Evolutionary conservation across 1,140 invertebrate species (phyloP), one percentile per base, ranked within the genome.

Genomic region (Calosoma granatense): DNA sequence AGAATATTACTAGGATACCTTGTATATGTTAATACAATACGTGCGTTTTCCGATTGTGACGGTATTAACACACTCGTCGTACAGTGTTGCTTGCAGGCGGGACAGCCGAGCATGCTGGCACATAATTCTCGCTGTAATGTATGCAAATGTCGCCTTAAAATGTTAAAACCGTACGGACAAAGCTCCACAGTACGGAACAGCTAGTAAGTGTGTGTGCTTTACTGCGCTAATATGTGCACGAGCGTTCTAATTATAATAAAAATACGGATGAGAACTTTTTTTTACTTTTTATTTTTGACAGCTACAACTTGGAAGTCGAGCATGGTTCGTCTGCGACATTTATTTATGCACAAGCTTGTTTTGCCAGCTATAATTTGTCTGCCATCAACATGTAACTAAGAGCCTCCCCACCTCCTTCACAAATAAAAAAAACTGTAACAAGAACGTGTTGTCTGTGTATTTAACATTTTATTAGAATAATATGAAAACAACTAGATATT

Each of bases 61-160:
- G 41, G 41, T 17, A 47, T 47, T 47, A 47, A 17, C 41, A 6
- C 41, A 47, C 15, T 47, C 15, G 41, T 47, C 41, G 41, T 36
- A 36, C 26, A 36, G n/a, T 17, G 41, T 47, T 47, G 41, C 41
- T 47, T 47, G 41, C 4, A 47, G 15, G 41, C 15, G 6, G 15
- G 17, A 9, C 9, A 47, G 3, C 6, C 4, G 41, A 17, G 41
- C 41, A 47, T 47, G 41, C 41, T 47, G 9, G 41, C 15, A 11
- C 41, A 47, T 47, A 47, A 47, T 17, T 47, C 41, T 17, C 17
- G 15, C 15, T 47, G 9, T 47, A 47, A 47, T 47, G 41, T 17
- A 47, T 47, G 41, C 41, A 47, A 47, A 47, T 47, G 41, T 47
- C 15, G 41, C 41, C 41, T 47, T 47, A 47, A 47, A 47, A 47